These are phyloP conservation scores for Saguinus imperator DNA, from an alignment of 2,113 vertebrate genomes.

Conservation along the genomic window DNA sequence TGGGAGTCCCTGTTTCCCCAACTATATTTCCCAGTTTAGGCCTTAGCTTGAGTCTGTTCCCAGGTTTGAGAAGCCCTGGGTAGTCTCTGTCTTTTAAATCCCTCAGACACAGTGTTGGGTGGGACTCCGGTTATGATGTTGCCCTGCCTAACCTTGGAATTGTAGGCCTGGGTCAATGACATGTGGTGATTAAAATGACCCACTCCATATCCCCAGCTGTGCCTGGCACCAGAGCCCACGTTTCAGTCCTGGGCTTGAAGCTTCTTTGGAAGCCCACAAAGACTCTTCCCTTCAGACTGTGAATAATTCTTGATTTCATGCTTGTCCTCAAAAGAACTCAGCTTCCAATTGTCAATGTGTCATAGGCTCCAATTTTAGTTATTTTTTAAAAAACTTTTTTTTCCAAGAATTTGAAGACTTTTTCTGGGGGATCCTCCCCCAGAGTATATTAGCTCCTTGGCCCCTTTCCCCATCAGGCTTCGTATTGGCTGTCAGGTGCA, in stretches of 20 bases:
- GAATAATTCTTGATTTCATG: constrained; percentile 16
- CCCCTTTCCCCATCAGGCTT: not conserved
- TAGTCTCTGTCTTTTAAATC: not conserved
- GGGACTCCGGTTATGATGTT: not conserved
- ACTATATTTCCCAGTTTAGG: not conserved
- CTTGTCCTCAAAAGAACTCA: constrained; percentile 32
- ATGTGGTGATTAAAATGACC: not conserved
- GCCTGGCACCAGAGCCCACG: not conserved
- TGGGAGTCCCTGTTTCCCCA: not conserved
- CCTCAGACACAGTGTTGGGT: not conserved
- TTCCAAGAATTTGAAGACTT: not conserved
- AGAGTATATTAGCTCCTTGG: not conserved
- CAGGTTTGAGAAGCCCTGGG: not conserved
- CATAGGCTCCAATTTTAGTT: not conserved
- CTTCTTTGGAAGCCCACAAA: constrained; percentile 26
- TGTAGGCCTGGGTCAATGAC: not conserved
- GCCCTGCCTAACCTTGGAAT: not conserved
- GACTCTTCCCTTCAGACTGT: not conserved
- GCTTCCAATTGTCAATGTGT: constrained; percentile 19
- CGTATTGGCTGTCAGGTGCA: not conserved
- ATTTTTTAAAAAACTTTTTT: not conserved
- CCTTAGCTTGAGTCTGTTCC: not conserved
- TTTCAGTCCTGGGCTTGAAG: constrained; percentile 12
- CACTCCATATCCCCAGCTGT: not conserved
- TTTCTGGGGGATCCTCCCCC: constrained; percentile 4